Conservation (phyloP, 2,797 vertebrate species). For the Peromyscus eremicus region DNA sequence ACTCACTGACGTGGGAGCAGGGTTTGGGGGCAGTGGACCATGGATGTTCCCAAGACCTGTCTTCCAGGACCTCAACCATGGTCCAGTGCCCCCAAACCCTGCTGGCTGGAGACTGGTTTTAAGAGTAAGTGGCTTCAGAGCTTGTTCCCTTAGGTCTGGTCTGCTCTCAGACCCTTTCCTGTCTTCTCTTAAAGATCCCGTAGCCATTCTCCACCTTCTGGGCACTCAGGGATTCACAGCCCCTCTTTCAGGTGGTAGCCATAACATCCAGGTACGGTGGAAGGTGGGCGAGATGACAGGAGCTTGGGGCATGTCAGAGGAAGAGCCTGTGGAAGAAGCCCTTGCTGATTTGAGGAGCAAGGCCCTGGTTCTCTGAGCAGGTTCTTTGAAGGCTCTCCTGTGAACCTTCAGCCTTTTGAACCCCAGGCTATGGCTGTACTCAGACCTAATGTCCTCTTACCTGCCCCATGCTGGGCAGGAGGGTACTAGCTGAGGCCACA, state of each 20-base stretch:
- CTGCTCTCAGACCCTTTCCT: background rate
- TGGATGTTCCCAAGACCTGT: too few relatives aligned
- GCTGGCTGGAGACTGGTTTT: background rate
- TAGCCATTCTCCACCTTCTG: background rate
- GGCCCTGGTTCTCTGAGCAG: background rate
- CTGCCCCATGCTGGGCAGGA: background rate
- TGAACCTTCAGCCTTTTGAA: background rate
- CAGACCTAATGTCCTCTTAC: background rate
- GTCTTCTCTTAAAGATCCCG: background rate
- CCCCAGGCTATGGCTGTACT: background rate
- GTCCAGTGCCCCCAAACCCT: too few relatives aligned
- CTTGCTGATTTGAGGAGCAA: background rate
- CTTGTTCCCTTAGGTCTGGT: background rate
- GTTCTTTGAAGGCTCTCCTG: background rate
- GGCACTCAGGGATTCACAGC: fast-evolving
- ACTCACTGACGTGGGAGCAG: background rate
- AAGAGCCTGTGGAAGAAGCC: too few relatives aligned
- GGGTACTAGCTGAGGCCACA: background rate
- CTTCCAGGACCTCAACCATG: too few relatives aligned
- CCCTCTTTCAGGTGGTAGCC: background rate
- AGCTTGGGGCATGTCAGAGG: background rate
- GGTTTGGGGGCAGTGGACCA: background rate
- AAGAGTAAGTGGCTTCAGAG: background rate
- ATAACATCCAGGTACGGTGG: background rate
- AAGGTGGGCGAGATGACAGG: background rate